These are phyloP conservation scores for Percopsis omiscomaycus DNA, from an alignment of 2,797 vertebrate species.

Conservation along the genomic window DNA sequence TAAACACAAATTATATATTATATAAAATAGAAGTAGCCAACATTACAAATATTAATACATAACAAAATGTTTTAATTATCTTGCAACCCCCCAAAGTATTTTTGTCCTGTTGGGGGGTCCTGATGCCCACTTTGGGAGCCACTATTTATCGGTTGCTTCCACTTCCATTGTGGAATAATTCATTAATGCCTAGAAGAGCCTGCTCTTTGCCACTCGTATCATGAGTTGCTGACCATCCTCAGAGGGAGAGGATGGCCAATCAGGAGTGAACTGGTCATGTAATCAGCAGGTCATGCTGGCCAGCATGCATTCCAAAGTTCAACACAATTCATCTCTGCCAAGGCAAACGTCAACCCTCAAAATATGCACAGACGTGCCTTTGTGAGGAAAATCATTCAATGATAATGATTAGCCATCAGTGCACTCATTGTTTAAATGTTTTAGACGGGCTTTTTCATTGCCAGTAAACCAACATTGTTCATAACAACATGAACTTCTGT, in stretches of 20 bases:
- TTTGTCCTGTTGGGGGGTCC: no score
- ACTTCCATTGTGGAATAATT: background rate
- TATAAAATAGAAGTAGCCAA: no score
- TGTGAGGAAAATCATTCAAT: slow-evolving; percentile 9
- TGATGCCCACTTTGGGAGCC: slow-evolving; percentile 1
- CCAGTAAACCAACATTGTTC: slow-evolving; percentile 22
- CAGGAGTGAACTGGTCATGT: slow-evolving; percentile 4
- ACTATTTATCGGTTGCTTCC: slow-evolving; percentile 10
- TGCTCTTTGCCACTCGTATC: slow-evolving; percentile 9
- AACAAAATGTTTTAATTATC: no score
- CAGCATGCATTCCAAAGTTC: background rate
- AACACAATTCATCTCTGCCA: slow-evolving; percentile 2
- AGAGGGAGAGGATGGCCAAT: slow-evolving; percentile 14
- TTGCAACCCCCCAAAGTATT: no score
- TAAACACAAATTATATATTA: no score
- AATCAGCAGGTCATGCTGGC: slow-evolving; percentile 4
- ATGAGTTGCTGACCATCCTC: background rate
- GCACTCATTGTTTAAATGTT: slow-evolving; percentile 24
- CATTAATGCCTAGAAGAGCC: background rate
- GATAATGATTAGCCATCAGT: slow-evolving; percentile 19
- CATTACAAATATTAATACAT: no score
- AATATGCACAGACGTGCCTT: background rate
- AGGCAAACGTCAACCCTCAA: slow-evolving; percentile 20
- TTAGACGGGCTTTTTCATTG: slow-evolving; percentile 13
- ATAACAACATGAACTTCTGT: slow-evolving; percentile 18